Evolutionary conservation across 2,797 vertebrate genomes (phyloP).

Genomic region (Nannoperca obscura): DNA sequence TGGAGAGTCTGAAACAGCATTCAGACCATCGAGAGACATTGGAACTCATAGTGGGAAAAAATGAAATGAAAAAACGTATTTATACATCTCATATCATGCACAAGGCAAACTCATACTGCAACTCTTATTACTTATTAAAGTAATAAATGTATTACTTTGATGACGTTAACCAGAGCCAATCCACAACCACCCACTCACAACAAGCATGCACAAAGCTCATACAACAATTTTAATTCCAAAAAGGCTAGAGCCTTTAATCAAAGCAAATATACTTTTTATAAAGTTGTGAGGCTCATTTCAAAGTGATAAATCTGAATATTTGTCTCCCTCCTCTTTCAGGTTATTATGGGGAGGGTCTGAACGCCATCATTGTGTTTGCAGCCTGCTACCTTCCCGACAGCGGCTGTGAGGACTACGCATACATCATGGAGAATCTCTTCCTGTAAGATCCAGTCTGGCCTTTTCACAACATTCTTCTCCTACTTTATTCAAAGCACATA

Average conservation of each 20-base stretch:
- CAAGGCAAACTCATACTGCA: not conserved
- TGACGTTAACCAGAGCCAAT: not conserved
- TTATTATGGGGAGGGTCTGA: constrained; percentile 95
- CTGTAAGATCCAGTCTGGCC: constrained; percentile 83
- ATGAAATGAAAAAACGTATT: not conserved
- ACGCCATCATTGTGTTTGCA: constrained; percentile 96
- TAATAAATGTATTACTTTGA: not conserved
- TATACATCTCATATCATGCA: not conserved
- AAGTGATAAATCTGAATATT: not conserved
- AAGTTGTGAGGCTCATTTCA: not conserved
- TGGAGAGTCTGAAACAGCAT: not conserved
- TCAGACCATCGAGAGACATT: not conserved
- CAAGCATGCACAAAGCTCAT: not conserved
- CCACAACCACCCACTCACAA: not conserved
- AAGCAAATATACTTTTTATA: not conserved
- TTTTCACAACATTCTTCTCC: not conserved
- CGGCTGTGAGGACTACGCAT: constrained; percentile 91
- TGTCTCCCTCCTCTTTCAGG: constrained; percentile 79
- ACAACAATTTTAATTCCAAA: not conserved
- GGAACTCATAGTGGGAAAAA: not conserved
- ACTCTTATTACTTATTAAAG: too few relatives aligned
- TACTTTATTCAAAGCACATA: not conserved
- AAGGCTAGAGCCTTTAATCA: not conserved
- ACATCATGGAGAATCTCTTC: constrained; percentile 99
- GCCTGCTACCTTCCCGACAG: constrained; percentile 95